phyloP scores from a whole-genome alignment of 1,140 invertebrate species.

The Diachasma alloeum region DNA sequence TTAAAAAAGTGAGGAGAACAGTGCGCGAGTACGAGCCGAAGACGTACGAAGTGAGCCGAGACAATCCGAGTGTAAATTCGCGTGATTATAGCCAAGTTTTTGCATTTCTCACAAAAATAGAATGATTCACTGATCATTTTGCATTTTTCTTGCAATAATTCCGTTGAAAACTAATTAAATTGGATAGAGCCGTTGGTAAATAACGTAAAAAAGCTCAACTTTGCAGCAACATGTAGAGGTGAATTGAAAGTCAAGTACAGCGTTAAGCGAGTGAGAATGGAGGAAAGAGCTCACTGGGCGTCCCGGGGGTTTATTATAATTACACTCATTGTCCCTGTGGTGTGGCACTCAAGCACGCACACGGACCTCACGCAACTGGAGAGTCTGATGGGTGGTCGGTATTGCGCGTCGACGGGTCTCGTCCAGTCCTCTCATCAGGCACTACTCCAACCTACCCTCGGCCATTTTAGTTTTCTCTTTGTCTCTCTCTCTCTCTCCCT shows the following conservation, averaged over 20 bases:
- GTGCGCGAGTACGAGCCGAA: too few relatives aligned
- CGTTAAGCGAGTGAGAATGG: neutral
- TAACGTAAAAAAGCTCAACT: neutral
- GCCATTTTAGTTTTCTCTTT: conserved; percentile 1
- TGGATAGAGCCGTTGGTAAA: too few relatives aligned
- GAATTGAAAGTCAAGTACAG: neutral
- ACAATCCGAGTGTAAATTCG: too few relatives aligned
- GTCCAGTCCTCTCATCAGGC: neutral
- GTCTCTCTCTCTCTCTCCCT: conserved; percentile 1
- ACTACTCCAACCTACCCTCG: conserved; percentile 1
- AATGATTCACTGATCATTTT: too few relatives aligned
- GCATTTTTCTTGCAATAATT: too few relatives aligned
- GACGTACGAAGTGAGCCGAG: too few relatives aligned
- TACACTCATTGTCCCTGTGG: conserved; percentile 31
- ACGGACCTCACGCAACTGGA: conserved; percentile 25
- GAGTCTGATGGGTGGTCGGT: neutral
- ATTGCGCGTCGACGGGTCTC: neutral
- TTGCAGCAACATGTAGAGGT: neutral
- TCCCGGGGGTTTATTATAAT: conserved; percentile 32
- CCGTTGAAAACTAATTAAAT: too few relatives aligned
- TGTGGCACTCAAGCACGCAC: conserved; percentile 25
- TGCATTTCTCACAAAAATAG: too few relatives aligned
- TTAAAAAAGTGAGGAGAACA: too few relatives aligned
- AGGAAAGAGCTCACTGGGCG: conserved; percentile 5
- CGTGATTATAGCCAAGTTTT: too few relatives aligned